Evolutionary conservation across 2,113 vertebrate species (phyloP).

Genomic region (Dasypus novemcinctus): DNA sequence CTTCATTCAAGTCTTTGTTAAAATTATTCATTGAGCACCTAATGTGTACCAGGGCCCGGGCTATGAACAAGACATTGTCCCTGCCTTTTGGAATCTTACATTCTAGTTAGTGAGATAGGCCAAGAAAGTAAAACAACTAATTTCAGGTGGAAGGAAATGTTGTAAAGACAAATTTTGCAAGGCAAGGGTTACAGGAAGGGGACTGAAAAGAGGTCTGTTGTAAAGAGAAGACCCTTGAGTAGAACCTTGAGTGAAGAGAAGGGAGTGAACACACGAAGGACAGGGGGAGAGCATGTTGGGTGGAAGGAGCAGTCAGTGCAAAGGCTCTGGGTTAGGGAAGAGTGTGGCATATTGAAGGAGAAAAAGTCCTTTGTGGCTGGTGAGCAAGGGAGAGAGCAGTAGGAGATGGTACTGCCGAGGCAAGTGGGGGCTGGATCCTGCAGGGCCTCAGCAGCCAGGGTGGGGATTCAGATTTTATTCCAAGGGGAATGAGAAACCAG

Average conservation of each 20-base stretch:
- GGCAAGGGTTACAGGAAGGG: background rate
- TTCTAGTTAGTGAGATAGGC: background rate
- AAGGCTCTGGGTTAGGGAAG: background rate
- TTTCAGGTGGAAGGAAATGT: background rate
- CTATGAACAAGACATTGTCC: background rate
- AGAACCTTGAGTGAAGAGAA: background rate
- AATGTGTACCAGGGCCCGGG: background rate
- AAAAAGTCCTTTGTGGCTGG: background rate
- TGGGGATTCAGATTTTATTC: background rate
- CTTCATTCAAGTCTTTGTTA: background rate
- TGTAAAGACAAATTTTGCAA: background rate
- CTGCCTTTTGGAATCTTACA: background rate
- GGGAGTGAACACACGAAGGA: background rate
- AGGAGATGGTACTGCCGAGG: background rate
- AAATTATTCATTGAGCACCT: background rate
- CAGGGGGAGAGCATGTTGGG: background rate
- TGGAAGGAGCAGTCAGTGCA: background rate
- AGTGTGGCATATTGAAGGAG: background rate
- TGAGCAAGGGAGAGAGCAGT: background rate
- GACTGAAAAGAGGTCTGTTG: background rate
- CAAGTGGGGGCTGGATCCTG: background rate
- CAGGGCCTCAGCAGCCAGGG: too few species aligned
- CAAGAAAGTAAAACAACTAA: background rate
- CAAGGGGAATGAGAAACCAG: background rate
- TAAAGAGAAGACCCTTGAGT: background rate